Conservation (phyloP, 2,113 vertebrate genomes). For the Poicephalus gulielmi region DNA sequence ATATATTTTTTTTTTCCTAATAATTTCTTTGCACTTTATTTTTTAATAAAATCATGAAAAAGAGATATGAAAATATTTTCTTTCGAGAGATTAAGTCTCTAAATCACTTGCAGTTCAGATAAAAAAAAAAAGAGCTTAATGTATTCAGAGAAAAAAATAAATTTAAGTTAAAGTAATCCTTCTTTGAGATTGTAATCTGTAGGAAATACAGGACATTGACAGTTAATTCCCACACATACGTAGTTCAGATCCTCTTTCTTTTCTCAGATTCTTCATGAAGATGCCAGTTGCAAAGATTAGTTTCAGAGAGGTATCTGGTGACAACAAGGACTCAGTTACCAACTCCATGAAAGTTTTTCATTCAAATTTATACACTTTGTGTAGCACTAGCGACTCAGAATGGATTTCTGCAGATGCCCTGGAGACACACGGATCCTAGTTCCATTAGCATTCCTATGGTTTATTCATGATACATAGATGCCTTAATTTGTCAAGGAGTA, state of each 20-base stretch:
- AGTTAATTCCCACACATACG: not conserved
- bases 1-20: not conserved
- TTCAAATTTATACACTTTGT: not conserved
- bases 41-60: not conserved
- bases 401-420: not conserved
- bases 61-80: not conserved
- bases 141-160: not conserved
- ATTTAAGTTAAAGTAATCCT: not conserved
- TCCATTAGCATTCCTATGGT: not conserved
- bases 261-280: not conserved
- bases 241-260: not conserved
- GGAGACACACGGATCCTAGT: not conserved
- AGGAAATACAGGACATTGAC: not conserved
- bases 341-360: not conserved
- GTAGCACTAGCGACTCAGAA: not conserved
- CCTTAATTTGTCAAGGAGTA: not conserved
- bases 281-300: not conserved
- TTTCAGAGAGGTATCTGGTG: not conserved
- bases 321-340: not conserved
- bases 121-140: not conserved
- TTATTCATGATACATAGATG: not conserved
- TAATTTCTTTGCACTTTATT: not conserved
- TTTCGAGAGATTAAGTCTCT: not conserved
- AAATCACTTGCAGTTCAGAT: not conserved
- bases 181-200: not conserved